A percentile compares a stretch with the other conserved stretches of the same genome.
These are phyloP conservation scores for Lordiphosa fenestrarum DNA, from an alignment of 2,888 invertebrate species.

Conservation along the genomic window DNA sequence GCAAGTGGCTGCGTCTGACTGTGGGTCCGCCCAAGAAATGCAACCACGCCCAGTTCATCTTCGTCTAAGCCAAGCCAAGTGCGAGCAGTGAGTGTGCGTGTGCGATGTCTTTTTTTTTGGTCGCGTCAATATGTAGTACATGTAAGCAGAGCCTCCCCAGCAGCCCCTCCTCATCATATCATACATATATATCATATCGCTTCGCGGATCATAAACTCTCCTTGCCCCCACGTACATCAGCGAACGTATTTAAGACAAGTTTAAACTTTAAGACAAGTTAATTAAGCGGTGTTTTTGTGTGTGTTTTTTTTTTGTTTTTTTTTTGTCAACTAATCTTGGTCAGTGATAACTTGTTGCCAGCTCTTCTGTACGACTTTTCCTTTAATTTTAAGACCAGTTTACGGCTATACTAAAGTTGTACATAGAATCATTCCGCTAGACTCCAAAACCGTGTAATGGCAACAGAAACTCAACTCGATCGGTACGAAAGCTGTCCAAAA, in stretches of 20 bases:
- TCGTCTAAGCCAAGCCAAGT: constrained; percentile 70
- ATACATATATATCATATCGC: too few species aligned
- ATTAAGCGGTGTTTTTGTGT: constrained; percentile 14
- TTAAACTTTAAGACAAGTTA: constrained; percentile 50
- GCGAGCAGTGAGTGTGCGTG: neutral
- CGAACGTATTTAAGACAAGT: constrained; percentile 21
- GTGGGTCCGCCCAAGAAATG: constrained; percentile 80
- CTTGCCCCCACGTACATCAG: too few species aligned
- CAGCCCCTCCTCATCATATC: too few species aligned
- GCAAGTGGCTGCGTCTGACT: constrained; percentile 89
- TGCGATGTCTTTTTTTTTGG: constrained; percentile 16
- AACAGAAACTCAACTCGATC: constrained; percentile 1
- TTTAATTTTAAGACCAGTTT: constrained; percentile 4
- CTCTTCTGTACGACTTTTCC: constrained; percentile 3
- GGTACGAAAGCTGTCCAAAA: constrained; percentile 6
- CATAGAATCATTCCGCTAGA: constrained; percentile 34
- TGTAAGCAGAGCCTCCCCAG: constrained; percentile 29
- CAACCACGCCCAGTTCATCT: constrained; percentile 79
- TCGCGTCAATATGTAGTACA: constrained; percentile 11
- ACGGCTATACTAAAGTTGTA: constrained; percentile 33
- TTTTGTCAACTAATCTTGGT: neutral
- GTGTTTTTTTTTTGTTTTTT: constrained; percentile 23
- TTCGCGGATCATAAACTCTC: too few species aligned
- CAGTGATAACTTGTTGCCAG: constrained; percentile 16
- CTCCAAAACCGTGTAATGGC: constrained; percentile 3